These are phyloP conservation scores for Ptyas mucosa DNA, from an alignment of 2,113 vertebrate genomes.

Conservation along the genomic window DNA sequence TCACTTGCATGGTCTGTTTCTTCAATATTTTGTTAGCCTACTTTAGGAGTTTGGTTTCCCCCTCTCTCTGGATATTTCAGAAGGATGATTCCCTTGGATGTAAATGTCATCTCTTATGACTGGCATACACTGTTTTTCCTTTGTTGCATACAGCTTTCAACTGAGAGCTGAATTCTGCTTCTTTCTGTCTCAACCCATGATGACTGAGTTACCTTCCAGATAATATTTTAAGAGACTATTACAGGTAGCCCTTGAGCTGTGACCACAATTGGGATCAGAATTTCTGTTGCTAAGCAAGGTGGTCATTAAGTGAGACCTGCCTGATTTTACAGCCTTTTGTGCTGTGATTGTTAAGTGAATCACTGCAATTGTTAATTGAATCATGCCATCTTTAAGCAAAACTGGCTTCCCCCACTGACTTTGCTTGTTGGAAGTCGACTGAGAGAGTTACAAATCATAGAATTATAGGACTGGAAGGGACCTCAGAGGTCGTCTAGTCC, in stretches of 20 bases:
- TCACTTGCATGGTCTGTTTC: neutral
- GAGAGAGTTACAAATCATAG: neutral
- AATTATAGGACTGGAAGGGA: neutral
- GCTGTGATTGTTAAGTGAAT: neutral
- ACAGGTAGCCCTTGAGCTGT: neutral
- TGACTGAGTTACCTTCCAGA: neutral
- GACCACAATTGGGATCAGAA: neutral
- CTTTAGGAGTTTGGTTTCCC: neutral
- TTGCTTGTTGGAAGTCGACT: neutral
- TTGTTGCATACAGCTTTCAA: neutral
- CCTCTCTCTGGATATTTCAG: neutral
- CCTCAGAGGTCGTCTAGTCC: neutral
- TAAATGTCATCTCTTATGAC: neutral
- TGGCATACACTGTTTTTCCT: neutral
- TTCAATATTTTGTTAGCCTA: neutral
- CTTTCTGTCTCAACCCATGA: neutral
- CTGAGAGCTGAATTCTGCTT: neutral
- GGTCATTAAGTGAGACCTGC: neutral
- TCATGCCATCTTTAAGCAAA: neutral
- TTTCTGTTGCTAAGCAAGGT: neutral
- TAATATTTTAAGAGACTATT: neutral
- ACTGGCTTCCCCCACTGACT: neutral
- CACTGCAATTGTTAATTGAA: neutral
- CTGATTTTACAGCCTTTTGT: neutral
- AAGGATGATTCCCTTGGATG: neutral